phyloP scores from a whole-genome alignment of 2,113 vertebrate species.

The Anas platyrhynchos region DNA sequence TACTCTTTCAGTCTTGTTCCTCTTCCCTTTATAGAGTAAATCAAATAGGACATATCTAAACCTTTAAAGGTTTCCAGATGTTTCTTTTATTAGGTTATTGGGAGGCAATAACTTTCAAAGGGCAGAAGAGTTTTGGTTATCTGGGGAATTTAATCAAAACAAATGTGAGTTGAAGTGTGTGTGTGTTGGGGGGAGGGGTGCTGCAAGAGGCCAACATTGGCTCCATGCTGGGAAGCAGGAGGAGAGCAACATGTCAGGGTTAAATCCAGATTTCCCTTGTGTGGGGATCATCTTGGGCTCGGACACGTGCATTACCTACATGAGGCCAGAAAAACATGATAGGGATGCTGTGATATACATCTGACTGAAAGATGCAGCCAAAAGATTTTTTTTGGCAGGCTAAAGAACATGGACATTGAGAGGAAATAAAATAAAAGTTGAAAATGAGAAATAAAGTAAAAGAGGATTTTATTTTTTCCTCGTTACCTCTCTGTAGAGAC shows the following conservation, averaged over 20 bases:
- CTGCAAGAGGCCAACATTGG: not conserved
- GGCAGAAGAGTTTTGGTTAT: not conserved
- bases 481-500: not conserved
- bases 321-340: not conserved
- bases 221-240: not conserved
- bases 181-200: too few relatives aligned
- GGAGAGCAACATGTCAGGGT: not conserved
- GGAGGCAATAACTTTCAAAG: constrained; percentile 14
- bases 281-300: not conserved
- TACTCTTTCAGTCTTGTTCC: not conserved
- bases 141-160: not conserved
- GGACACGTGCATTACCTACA: not conserved
- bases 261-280: not conserved
- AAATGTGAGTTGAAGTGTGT: not conserved
- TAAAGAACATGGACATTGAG: not conserved
- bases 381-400: not conserved
- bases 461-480: not conserved
- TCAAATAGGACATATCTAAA: not conserved
- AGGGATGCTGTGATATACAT: not conserved
- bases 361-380: not conserved
- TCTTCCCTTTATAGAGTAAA: not conserved
- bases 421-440: not conserved
- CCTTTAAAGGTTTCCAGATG: constrained; percentile 11
- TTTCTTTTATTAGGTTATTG: not conserved
- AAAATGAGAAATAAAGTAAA: not conserved